Evolutionary conservation across 2,113 vertebrate species (phyloP).

Genomic region (Microtus pennsylvanicus): DNA sequence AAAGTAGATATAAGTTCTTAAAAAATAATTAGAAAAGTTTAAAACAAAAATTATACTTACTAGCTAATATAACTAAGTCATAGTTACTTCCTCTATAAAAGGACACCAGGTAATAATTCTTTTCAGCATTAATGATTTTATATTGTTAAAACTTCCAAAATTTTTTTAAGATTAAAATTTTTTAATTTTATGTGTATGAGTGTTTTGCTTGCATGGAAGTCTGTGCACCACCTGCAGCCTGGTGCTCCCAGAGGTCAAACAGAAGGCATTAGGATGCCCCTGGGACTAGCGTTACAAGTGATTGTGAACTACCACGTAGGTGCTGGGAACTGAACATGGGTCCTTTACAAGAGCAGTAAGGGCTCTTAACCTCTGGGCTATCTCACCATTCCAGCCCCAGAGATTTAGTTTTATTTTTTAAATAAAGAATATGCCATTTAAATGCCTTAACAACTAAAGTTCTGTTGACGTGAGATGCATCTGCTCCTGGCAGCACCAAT

Average conservation of each 20-base stretch:
- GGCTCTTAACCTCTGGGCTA: neutral
- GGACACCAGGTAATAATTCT: neutral
- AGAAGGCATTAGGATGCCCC: neutral
- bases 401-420: neutral
- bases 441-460: no score
- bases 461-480: no score
- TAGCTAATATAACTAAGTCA: neutral
- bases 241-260: neutral
- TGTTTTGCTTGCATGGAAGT: neutral
- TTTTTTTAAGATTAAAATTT: neutral
- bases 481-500: no score
- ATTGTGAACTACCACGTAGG: neutral
- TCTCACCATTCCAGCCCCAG: neutral
- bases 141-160: constrained; percentile 13
- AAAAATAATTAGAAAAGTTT: neutral
- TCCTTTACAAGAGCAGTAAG: neutral
- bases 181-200: neutral
- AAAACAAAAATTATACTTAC: neutral
- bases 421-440: no score
- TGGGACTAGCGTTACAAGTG: neutral
- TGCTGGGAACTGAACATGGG: neutral
- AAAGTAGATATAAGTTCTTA: constrained; percentile 33
- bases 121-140: constrained; percentile 21
- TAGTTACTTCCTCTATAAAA: neutral
- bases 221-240: neutral